Evolutionary conservation across 2,797 vertebrate species (phyloP).

Genomic region (Oryzias sinensis): DNA sequence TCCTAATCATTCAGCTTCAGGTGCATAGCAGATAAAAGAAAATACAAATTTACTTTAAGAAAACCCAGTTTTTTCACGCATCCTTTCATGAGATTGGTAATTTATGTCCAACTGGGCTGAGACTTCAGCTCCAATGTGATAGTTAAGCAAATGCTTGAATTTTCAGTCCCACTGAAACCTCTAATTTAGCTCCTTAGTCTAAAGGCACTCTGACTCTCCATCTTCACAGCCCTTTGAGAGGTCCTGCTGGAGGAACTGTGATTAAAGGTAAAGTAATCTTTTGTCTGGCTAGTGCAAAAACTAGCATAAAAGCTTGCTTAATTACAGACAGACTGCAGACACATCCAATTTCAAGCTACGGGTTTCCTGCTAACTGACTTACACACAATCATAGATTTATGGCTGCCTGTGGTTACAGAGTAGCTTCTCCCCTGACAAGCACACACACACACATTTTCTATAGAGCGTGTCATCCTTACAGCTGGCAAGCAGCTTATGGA

Average conservation of each 20-base stretch:
- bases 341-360: conserved; percentile 45
- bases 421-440: conserved; percentile 35
- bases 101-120: conserved; percentile 49
- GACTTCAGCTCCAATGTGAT: conserved; percentile 47
- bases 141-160: conserved; percentile 58
- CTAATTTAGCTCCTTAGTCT: conserved; percentile 60
- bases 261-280: conserved; percentile 68
- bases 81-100: conserved; percentile 42
- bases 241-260: conserved; percentile 55
- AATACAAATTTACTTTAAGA: conserved; percentile 26
- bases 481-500: conserved; percentile 70
- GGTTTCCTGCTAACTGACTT: conserved; percentile 30
- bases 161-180: conserved; percentile 61
- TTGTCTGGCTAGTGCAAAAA: conserved; percentile 37
- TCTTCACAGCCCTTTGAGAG: conserved; percentile 55
- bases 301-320: conserved; percentile 55
- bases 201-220: conserved; percentile 55
- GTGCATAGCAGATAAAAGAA: conserved; percentile 28
- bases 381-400: conserved; percentile 42
- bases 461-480: conserved; percentile 62
- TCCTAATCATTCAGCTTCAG: conserved; percentile 14
- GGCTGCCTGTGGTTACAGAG: conserved; percentile 53
- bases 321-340: conserved; percentile 55
- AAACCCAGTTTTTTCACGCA: conserved; percentile 18
- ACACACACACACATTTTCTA: conserved; percentile 43